Percentiles rank a stretch among this genome's conserved stretches.
phyloP scores from a whole-genome alignment of 2,888 invertebrate genomes.

The Patella depressa region DNA sequence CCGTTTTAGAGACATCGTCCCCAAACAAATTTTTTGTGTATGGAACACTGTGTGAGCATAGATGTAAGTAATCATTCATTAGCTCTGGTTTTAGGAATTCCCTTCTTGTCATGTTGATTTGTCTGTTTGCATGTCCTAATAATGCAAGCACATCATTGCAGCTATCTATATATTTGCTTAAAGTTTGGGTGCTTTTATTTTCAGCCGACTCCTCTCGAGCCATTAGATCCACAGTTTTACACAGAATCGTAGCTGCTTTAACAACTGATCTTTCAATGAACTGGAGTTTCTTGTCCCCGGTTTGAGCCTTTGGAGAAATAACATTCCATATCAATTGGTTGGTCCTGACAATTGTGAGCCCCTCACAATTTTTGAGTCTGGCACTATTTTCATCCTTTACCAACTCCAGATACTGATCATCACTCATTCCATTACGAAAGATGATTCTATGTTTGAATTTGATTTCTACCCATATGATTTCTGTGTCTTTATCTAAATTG shows the following conservation, averaged over 20 bases:
- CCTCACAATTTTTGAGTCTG: conserved; percentile 31
- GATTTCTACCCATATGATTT: too few species aligned
- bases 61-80: conserved; percentile 17
- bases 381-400: conserved; percentile 27
- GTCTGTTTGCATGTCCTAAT: conserved; percentile 34
- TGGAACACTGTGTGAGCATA: conserved; percentile 23
- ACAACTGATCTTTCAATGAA: conserved; percentile 22
- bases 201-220: conserved; percentile 16
- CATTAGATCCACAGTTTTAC: conserved; percentile 30
- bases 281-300: not conserved
- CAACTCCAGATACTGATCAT: conserved; percentile 24
- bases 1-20: conserved; percentile 9
- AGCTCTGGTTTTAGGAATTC: conserved; percentile 29
- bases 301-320: conserved; percentile 8
- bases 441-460: conserved; percentile 33
- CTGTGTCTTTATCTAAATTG: too few species aligned
- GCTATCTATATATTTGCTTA: conserved; percentile 21
- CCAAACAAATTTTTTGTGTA: conserved; percentile 30
- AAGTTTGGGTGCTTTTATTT: conserved; percentile 25
- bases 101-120: conserved; percentile 26
- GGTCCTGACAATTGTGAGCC: conserved; percentile 22
- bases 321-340: conserved; percentile 31
- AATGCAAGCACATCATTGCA: conserved; percentile 31
- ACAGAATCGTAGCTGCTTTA: conserved; percentile 29
- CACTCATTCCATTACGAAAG: conserved; percentile 30